Evolutionary conservation across 2,797 vertebrate genomes (phyloP), one percentile per base, ranked within the genome.

Genomic region (Sebastiscus albofasciatus): DNA sequence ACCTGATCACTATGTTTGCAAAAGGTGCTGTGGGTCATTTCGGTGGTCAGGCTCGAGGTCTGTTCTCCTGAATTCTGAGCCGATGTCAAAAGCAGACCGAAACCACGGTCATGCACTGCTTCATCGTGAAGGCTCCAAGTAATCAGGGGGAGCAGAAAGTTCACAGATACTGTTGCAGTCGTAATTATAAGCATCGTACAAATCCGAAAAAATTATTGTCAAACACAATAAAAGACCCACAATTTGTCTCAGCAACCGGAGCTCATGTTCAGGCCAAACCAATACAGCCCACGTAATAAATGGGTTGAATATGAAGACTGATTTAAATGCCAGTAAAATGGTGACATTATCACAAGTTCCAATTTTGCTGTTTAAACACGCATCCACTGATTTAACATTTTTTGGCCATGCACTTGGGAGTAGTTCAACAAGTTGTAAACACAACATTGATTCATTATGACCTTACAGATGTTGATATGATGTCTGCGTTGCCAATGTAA

Each of bases 1-100:
- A 83, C 70, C 90, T 86, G 80, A 89, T 94, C 93, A 82, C 92
- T 79, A 29, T 93, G 93, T 81, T 62, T 94, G 88, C 87, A 87
- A 66, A 93, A 89, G 91, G 82, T 85, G 85, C 86, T 84, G 79
- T 26, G 88, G 93, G 87, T 93, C 87, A 89, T 80, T 93, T 87
- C 59, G n/a, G 78, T 79, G 90, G 85, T 86, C 83, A 72, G 88
- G 79, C 80, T 73, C 56, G 68, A 80, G 85, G 78, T 76, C 81
- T 86, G 86, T 58, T 85, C 81, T 42, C 54, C 52, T 34, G 73
- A 68, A 60, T 46, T 59, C 71, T n/a, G 69, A 90, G 73, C 61
- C 67, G 29, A 72, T 56, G 85, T 90, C 84, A 83, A 91, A 94
- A 56, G 83, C 89, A 93, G 90, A 91, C 54, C 61, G 71, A 89